Conservation (phyloP, 2,888 invertebrate genomes). For the Endotricha flammealis region DNA sequence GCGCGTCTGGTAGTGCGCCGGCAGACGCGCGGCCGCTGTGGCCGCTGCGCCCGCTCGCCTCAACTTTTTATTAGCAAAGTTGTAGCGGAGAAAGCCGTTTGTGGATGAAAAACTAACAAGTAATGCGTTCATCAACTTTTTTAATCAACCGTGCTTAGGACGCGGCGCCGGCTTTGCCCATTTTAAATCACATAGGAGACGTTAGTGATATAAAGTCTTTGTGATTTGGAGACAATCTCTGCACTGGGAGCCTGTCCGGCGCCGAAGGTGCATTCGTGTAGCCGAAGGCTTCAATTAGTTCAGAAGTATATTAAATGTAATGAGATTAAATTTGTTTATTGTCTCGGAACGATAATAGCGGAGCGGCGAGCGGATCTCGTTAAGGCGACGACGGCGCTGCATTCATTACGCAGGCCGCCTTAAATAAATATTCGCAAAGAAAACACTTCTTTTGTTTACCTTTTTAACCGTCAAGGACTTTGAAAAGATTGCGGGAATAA, state of each 20-base stretch:
- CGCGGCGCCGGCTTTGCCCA: neutral
- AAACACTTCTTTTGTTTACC: constrained; percentile 30
- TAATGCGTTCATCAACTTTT: constrained; percentile 49
- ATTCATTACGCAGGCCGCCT: constrained; percentile 22
- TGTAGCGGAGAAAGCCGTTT: no score
- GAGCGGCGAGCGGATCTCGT: constrained; percentile 7
- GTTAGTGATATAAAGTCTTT: no score
- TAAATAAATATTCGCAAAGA: constrained; percentile 28
- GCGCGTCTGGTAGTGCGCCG: constrained; percentile 11
- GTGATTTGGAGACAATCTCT: no score
- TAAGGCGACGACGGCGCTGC: constrained; percentile 12
- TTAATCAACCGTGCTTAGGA: constrained; percentile 36
- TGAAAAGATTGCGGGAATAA: constrained; percentile 27
- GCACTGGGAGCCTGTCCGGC: no score
- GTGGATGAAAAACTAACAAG: constrained; percentile 24
- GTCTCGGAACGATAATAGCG: no score
- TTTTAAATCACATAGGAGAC: no score
- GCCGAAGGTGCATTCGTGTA: no score
- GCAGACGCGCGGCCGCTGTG: no score
- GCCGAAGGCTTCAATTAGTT: no score
- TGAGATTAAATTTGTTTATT: no score
- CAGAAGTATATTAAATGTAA: no score
- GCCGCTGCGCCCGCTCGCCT: constrained; percentile 9
- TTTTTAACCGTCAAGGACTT: constrained; percentile 28
- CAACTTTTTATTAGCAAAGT: constrained; percentile 48